Evolutionary conservation across 2,797 vertebrate species (phyloP), one percentile per base, ranked within the genome.

Genomic region (Pangasius krempfi): DNA sequence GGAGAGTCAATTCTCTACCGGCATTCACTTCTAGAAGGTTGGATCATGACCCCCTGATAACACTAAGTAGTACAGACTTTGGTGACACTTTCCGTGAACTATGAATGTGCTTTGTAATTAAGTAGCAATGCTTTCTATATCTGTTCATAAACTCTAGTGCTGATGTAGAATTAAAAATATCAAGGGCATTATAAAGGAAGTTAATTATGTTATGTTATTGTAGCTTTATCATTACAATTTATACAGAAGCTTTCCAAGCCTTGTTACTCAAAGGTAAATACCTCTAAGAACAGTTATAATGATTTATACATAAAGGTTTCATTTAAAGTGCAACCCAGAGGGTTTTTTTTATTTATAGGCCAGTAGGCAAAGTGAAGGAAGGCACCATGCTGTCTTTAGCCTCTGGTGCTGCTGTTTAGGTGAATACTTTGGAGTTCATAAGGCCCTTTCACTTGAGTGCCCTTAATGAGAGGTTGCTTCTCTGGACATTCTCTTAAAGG

Each of bases 401-500:
- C 25, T 62, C 58, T 82, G 37, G 40, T n/a, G 22, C 22, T 81
- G 79, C 84, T 86, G 81, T 88, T 88, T 50, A 54, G 30, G 40
- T 82, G 84, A 89, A 86, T 90, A 84, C 84, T 88, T 47, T 64
- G 56, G 60, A 22, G 80, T 82, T 87, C 86, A 88, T 88, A 60
- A 87, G 60, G 40, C 75, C 86, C 87, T 58, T 81, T 85, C 85
- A 72, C 75, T 78, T 75, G 86, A 88, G 64, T 66, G 84, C 56
- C 82, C 75, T 87, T 68, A 64, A 47, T 44, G 40, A 82, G 16
- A 27, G 56, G 30, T 82, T 89, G 20, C 54, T 87, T 54, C 47
- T 86, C 54, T 68, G 58, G 66, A 5, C 64, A 10, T 54, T 85
- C 30, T 68, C 27, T 79, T 88, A 78, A 88, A 88, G 52, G 60